These are phyloP conservation scores for Eumacrocentrus americanus DNA, from an alignment of 2,888 invertebrate species.

Conservation along the genomic window DNA sequence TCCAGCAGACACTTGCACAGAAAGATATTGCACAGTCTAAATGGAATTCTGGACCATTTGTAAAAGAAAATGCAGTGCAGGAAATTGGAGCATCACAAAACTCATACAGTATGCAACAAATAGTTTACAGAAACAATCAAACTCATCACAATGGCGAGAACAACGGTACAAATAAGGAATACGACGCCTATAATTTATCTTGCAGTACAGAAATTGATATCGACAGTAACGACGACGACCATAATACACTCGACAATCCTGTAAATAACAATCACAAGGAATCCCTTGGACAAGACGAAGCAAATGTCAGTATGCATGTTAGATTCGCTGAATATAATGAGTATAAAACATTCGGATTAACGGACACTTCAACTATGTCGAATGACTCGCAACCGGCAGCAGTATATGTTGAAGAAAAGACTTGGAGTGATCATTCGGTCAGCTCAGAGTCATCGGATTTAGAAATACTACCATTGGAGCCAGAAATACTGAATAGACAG, in stretches of 20 bases:
- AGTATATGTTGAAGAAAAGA: constrained; percentile 42
- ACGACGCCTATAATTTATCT: constrained; percentile 3
- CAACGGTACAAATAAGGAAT: neutral
- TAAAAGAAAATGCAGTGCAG: constrained; percentile 27
- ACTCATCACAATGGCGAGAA: constrained; percentile 31
- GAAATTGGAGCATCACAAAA: neutral
- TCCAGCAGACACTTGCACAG: constrained; percentile 30
- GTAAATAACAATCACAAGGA: neutral
- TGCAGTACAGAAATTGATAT: constrained; percentile 33
- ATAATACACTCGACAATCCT: constrained; percentile 4
- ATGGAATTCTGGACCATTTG: constrained; percentile 28
- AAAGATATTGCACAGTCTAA: constrained; percentile 30
- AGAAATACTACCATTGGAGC: constrained; percentile 36
- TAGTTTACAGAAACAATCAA: constrained; percentile 30
- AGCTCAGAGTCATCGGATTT: constrained; percentile 49
- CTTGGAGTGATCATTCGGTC: constrained; percentile 51
- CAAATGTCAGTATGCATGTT: constrained; percentile 51
- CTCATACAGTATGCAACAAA: constrained; percentile 26
- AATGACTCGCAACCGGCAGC: constrained; percentile 42
- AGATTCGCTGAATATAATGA: constrained; percentile 58
- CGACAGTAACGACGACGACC: constrained; percentile 23
- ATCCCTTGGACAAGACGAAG: constrained; percentile 31
- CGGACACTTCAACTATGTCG: constrained; percentile 50
- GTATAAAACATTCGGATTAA: constrained; percentile 53
- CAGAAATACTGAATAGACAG: neutral